Evolutionary conservation across 2,888 invertebrate species (phyloP), one percentile per base, ranked within the genome.

Genomic region (Ophonus ardosiacus): DNA sequence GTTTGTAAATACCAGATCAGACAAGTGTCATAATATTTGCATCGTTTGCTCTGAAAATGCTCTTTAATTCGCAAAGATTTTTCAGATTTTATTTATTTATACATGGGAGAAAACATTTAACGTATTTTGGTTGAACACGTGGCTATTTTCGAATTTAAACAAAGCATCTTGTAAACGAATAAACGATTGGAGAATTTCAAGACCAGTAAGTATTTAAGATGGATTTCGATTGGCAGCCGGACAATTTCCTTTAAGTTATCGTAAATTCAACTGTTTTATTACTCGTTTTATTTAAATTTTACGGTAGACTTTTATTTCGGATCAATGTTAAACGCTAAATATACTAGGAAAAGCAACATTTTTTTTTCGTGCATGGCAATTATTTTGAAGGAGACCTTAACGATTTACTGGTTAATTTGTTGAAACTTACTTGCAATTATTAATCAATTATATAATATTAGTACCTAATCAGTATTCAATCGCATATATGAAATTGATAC

Each of bases 191-290:
- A 10, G 13, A 51, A 51, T 51, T 51, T 51, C 31, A 31, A 31
- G 17, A 24, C 63, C 24, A 24, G 38, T 31, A 63, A 63, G 63
- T 18, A 68, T 68, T 24, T 68, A 24, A 63, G 13, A 15, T 38
- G 68, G 6, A 68, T 40, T 43, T 40, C 15, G 71, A 74, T 74
- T 74, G 71, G 71, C 4, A 43, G 71, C 17, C 21, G 51, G 1
- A 74, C 43, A 43, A 74, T 43, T 18, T 21, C 43, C 43, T 43
- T 18, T 74, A 74, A 43, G 43, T 43, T 74, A 40, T 74, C 17
- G 71, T 74, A 74, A 74, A 43, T 74, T 74, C 15, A 74, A 74
- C 71, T 43, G 71, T 74, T 59, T 68, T 74, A 74, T 74, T 40
- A 13, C 21, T 17, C 43, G 71, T 17, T 74, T 74, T 43, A 74